Percentiles rank a stretch among this genome's conserved stretches.
Conservation (phyloP, 2,113 vertebrate species). For the Lamprotornis superbus region DNA sequence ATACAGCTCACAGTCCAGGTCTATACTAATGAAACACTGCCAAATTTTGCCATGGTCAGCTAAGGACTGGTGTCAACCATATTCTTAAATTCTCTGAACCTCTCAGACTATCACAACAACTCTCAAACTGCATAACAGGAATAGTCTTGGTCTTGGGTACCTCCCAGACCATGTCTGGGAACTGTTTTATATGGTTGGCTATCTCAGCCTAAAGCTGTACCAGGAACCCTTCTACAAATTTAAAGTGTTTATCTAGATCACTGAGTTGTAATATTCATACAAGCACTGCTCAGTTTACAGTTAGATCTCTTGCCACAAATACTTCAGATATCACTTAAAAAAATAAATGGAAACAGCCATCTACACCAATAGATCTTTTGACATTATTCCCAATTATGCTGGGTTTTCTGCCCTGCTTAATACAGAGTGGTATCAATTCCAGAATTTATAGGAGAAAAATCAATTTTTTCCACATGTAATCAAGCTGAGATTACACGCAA, state of each 20-base stretch:
- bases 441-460: not conserved
- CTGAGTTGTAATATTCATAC: not conserved
- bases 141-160: not conserved
- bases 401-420: not conserved
- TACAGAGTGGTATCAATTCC: not conserved
- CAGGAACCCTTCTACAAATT: not conserved
- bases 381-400: not conserved
- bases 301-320: not conserved
- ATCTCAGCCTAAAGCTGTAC: not conserved
- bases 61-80: accelerated
- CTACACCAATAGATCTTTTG: not conserved
- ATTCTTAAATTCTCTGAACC: not conserved
- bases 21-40: not conserved
- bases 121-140: accelerated
- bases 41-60: not conserved
- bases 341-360: not conserved
- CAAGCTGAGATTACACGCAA: not conserved
- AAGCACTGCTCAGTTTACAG: not conserved
- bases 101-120: not conserved
- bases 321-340: not conserved
- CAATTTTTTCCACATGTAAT: not conserved
- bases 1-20: not conserved
- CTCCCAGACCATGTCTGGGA: not conserved
- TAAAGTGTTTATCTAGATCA: not conserved
- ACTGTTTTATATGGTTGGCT: not conserved